Base-by-base conservation (phyloP, 2,113 vertebrate species). In the Varanus komodoensis region DNA sequence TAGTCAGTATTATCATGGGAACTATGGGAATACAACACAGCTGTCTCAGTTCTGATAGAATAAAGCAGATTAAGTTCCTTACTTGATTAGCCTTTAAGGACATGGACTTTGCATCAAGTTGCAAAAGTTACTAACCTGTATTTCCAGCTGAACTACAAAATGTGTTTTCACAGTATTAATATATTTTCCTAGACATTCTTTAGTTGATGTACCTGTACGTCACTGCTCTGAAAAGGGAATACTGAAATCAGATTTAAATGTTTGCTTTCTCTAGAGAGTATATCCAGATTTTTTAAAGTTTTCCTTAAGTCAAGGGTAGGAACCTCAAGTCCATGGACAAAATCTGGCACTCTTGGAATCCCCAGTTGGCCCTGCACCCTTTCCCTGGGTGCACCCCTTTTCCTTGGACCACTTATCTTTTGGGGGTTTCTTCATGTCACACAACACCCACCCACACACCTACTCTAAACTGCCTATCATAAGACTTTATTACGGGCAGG, bases 91-190 rank as follows among this genome's bases (percentile, higher is more conserved):
- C 27, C 12, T 32, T 87, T 61, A 87, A 61, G 34, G 74, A 48
- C 54, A 64, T 87, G 75, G 38, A 64, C 57, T 61, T 32, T 87
- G 71, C 32, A 57, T 6, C 34, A 77, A 78, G 57, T 27, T 8
- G 32, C 21, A 87, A 21, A 57, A 87, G n/a, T 27, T 9, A 44
- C 74, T 87, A 78, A 87, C 86, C 86, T 87, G 86, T 77, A 78
- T 79, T 87, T 87, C 86, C 74, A 79, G 86, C 32, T 87, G 57
- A 64, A 44, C 25, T 87, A 17, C 6, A 87, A 87, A 67, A 74
- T 87, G 34, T 78, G 44, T 15, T 87, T 87, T 38, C 86, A 78
- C 12, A 57, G 52, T 29, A 61, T 77, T 52, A 64, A 23, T 87
- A 11, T 87, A 87, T 79, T 87, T 78, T 78, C 74, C 57, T 64